Conservation (phyloP, 2,113 vertebrate species). For the Syngnathus scovelli region DNA sequence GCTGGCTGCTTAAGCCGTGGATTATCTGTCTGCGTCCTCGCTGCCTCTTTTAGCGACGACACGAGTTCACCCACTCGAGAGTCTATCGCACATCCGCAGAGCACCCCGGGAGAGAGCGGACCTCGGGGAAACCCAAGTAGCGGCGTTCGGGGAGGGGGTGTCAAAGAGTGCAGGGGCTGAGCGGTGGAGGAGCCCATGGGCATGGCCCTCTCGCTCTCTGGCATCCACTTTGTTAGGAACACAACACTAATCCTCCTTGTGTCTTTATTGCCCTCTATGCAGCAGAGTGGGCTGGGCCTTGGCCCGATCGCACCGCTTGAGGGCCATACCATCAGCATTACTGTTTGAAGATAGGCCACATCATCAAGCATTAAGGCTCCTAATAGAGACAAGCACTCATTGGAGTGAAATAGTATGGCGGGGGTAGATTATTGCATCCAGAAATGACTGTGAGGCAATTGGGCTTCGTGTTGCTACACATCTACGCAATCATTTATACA, state of each 20-base stretch:
- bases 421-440: conserved; percentile 57
- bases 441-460: conserved; percentile 64
- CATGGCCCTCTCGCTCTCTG: conserved; percentile 64
- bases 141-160: conserved; percentile 26
- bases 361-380: conserved; percentile 62
- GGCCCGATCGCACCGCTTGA: conserved; percentile 49
- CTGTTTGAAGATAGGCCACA: conserved; percentile 69
- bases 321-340: conserved; percentile 62
- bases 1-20: conserved; percentile 61
- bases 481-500: conserved; percentile 57
- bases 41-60: conserved; percentile 62
- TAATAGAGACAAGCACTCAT: conserved; percentile 43
- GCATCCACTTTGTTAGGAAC: conserved; percentile 68
- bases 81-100: conserved; percentile 70
- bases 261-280: conserved; percentile 68
- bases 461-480: conserved; percentile 56
- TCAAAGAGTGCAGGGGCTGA: conserved; percentile 30
- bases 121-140: conserved; percentile 56
- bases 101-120: conserved; percentile 65
- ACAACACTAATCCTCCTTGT: conserved; percentile 70
- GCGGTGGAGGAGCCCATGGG: conserved; percentile 60
- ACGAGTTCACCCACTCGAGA: conserved; percentile 65
- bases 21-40: conserved; percentile 68
- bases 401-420: conserved; percentile 19
- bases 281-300: conserved; percentile 45